A percentile compares a stretch with the other conserved stretches of the same genome.
phyloP scores from a whole-genome alignment of 2,797 vertebrate species.

The Limosa lapponica region DNA sequence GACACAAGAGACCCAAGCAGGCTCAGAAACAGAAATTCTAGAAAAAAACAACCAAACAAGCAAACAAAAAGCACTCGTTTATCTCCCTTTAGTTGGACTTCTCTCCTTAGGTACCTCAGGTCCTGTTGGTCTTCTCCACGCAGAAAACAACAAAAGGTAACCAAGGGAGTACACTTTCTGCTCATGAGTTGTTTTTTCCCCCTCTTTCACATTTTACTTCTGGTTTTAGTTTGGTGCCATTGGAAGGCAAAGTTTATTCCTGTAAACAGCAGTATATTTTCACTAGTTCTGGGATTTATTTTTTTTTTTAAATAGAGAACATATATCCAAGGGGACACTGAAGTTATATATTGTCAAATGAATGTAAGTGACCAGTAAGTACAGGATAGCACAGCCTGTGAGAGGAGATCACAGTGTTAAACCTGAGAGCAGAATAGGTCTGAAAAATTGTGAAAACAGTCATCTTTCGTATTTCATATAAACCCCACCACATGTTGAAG shows the following conservation, averaged over 20 bases:
- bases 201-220: not conserved
- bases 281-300: not conserved
- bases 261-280: not conserved
- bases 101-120: not conserved
- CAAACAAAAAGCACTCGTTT: not conserved
- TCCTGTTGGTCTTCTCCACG: not conserved
- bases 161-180: not conserved
- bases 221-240: not conserved
- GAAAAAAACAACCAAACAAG: no score
- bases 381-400: not conserved
- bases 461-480: not conserved
- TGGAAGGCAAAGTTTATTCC: not conserved
- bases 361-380: not conserved
- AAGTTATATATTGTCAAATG: not conserved
- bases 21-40: not conserved
- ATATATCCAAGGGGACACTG: not conserved
- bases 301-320: not conserved
- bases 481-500: not conserved
- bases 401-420: not conserved
- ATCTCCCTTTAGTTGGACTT: not conserved
- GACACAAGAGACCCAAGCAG: not conserved
- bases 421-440: not conserved
- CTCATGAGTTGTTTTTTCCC: fast-evolving
- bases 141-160: not conserved
- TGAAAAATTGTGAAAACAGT: not conserved